Percentiles rank a stretch among this genome's conserved stretches.
These are phyloP conservation scores for Stichopus horrens DNA, from an alignment of 53 echinoderm and acorn worm species.

Conservation along the genomic window DNA sequence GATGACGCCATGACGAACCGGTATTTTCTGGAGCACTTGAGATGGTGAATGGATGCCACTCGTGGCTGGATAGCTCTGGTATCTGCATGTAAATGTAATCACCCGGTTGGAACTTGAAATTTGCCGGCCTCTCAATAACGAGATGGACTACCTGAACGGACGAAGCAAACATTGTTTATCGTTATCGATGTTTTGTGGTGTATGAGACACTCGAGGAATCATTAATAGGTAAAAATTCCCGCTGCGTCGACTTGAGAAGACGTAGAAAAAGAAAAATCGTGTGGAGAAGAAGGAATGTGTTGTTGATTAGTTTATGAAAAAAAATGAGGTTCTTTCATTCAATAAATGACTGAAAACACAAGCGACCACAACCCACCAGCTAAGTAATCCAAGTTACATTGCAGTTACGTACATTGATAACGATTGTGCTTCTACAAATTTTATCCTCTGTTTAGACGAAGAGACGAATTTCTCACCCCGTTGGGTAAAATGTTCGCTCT, in stretches of 20 bases:
- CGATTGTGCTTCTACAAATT: too few species aligned
- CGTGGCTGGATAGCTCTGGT: constrained; percentile 50
- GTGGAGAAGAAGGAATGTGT: too few species aligned
- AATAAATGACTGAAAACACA: too few species aligned
- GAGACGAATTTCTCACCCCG: constrained; percentile 41
- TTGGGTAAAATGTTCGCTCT: constrained; percentile 51
- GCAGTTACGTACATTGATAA: too few species aligned
- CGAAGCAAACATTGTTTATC: not conserved
- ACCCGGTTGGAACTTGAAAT: constrained; percentile 59
- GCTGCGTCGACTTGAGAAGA: not conserved
- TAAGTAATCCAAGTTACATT: too few species aligned
- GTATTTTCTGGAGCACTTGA: constrained; percentile 67
- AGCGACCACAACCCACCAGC: too few species aligned
- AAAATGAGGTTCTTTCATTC: too few species aligned
- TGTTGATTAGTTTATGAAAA: too few species aligned
- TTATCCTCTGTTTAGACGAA: not conserved
- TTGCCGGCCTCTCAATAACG: constrained; percentile 43
- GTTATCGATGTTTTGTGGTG: not conserved
- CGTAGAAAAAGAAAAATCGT: not conserved
- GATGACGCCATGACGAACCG: constrained; percentile 40
- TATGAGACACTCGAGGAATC: too few species aligned
- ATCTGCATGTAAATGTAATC: constrained; percentile 66
- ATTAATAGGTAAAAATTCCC: too few species aligned
- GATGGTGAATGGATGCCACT: constrained; percentile 71
- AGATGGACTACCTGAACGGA: constrained; percentile 48